Conservation (phyloP, 1,140 invertebrate genomes). For the Drosophila orena region DNA sequence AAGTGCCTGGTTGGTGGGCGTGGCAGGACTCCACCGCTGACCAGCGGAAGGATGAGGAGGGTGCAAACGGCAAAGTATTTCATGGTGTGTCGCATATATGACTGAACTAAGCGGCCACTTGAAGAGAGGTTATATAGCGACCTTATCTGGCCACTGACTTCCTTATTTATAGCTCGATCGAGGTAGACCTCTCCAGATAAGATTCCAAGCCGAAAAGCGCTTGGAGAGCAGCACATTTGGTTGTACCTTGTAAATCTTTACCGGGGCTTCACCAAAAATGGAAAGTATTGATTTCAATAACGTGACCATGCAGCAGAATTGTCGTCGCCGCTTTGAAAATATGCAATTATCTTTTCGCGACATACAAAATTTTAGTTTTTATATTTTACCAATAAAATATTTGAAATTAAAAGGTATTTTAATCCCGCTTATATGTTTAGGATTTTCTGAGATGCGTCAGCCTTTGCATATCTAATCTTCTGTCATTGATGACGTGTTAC, state of each 20-base stretch:
- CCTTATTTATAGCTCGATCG: constrained; percentile 23
- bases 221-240: neutral
- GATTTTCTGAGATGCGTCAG: neutral
- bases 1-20: constrained; percentile 5
- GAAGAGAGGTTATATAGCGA: constrained; percentile 44
- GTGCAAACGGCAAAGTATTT: constrained; percentile 58
- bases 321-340: neutral
- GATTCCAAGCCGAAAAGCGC: constrained; percentile 10
- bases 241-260: constrained; percentile 36
- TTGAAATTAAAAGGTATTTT: no score
- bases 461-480: constrained; percentile 7
- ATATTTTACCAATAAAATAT: no score
- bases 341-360: no score
- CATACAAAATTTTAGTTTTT: neutral
- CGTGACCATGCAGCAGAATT: neutral
- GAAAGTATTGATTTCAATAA: constrained; percentile 9
- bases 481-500: constrained; percentile 22
- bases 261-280: constrained; percentile 35
- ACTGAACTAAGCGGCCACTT: constrained; percentile 29
- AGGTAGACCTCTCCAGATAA: constrained; percentile 30
- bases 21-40: constrained; percentile 50
- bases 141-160: constrained; percentile 3
- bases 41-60: constrained; percentile 60
- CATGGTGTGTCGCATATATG: constrained; percentile 50
- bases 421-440: no score